Percentiles rank a stretch among this genome's conserved stretches.
Conservation (phyloP, 2,888 invertebrate species). For the Phyto melanocephala region DNA sequence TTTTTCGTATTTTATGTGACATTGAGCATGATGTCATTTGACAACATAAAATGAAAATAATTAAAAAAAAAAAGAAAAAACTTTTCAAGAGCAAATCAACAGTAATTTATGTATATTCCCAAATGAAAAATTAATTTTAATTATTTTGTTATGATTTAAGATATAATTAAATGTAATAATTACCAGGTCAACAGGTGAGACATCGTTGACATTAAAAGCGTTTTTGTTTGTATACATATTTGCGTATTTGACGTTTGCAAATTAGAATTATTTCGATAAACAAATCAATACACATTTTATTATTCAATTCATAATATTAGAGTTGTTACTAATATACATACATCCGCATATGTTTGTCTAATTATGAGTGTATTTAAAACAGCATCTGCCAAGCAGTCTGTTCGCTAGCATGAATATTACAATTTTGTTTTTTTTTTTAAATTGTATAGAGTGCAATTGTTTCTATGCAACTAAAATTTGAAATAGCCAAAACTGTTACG, state of each 20-base stretch:
- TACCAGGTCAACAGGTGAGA: conserved; percentile 38
- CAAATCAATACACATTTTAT: no score
- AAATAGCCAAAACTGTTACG: no score
- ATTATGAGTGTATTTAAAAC: no score
- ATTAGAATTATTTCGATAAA: neutral
- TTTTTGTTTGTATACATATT: neutral
- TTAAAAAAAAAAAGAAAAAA: conserved; percentile 17
- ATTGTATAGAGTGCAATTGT: no score
- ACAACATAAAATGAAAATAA: conserved; percentile 29
- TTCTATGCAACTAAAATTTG: no score
- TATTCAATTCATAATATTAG: no score
- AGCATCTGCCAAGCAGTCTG: no score
- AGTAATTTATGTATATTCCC: neutral
- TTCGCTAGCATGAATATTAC: no score
- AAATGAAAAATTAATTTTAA: conserved; percentile 12
- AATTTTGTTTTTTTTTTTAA: no score
- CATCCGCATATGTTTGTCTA: no score
- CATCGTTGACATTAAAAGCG: neutral
- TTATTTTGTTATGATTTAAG: neutral
- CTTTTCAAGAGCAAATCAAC: conserved; percentile 41
- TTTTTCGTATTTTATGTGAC: conserved; percentile 31
- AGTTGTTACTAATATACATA: no score
- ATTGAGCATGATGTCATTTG: conserved; percentile 61
- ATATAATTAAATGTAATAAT: neutral
- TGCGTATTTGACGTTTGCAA: neutral